Base-by-base conservation (phyloP, 2,797 vertebrate species). In the Buceros bicornis region DNA sequence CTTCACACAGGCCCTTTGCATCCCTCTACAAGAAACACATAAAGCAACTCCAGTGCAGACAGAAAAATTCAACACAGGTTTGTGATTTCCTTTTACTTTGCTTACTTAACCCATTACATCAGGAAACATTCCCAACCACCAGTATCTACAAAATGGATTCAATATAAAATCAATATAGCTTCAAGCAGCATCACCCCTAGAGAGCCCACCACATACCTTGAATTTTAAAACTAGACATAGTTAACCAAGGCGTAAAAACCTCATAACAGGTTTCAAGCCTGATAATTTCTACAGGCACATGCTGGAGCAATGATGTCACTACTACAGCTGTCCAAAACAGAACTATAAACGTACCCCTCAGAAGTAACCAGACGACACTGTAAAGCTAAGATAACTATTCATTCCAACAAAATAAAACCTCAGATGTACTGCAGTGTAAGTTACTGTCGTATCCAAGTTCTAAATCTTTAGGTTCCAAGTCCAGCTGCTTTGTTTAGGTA, bases 301-400 rank as follows among this genome's bases (percentile, higher is more conserved):
- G 58, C 70, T 89, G 58, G 47, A 87, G 48, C 62, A 87, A 25
- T 96, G 82, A 92, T 60, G 19, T 92, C 93, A 95, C 78, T 11
- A 8, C 16, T 37, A 25, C 67, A 92, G 81, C 91, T 89, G 67
- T 58, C 71, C 35, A 85, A 84, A 87, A n/a, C 13, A 87, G 33
- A 93, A 92, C 81, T 45, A 60, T 6, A 61, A 73, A 29, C 7
- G 4, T 16, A 58, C 25, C 57, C 62, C 61, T 69, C 37, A 72
- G 37, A 64, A 79, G 5, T 50, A 33, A 71, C 21, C 77, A 82
- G 70, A 89, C 37, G 16, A 87, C 33, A 86, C 20, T 0, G 1
- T 18, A 33, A 77, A 82, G 16, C n/a, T 69, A 42, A 43, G 31
- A 16, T 35, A 90, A 70, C 10, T 57, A 58, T 42, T n/a, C 35